Percentiles rank a stretch among this genome's conserved stretches.
Conservation (phyloP, 2,888 invertebrate species). For the Drosophila anomalata region DNA sequence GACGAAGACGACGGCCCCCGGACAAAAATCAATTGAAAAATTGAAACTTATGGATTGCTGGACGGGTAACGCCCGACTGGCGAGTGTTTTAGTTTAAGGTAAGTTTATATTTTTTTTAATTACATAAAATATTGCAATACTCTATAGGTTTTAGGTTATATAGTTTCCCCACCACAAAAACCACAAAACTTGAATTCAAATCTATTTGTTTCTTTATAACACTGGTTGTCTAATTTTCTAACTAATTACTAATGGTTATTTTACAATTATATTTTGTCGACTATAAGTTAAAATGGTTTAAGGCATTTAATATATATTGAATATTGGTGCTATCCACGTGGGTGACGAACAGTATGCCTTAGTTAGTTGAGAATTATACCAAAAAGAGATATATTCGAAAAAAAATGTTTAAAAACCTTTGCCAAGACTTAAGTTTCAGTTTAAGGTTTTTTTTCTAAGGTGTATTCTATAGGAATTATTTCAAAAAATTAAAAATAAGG, state of each 20-base stretch:
- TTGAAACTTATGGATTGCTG: slow-evolving; percentile 84
- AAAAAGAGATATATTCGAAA: not conserved
- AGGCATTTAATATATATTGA: no score
- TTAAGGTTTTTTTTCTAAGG: no score
- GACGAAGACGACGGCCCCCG: slow-evolving; percentile 52
- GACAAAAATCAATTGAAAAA: slow-evolving; percentile 73
- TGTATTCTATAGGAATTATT: not conserved
- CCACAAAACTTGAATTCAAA: not conserved
- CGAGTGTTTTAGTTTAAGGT: slow-evolving; percentile 85
- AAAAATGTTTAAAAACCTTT: no score
- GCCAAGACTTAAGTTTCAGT: no score
- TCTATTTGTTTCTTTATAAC: not conserved
- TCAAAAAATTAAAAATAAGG: not conserved
- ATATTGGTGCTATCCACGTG: no score
- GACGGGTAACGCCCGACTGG: slow-evolving; percentile 85
- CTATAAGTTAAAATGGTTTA: not conserved
- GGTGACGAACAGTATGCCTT: no score
- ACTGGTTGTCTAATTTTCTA: not conserved
- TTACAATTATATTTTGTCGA: not conserved
- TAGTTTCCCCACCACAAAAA: not conserved
- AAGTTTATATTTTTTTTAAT: slow-evolving; percentile 55
- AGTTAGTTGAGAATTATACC: not conserved
- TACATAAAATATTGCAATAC: not conserved
- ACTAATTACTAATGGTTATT: no score
- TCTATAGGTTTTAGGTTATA: no score